Conservation (phyloP, 2,888 invertebrate species). For the Blomia tropicalis region DNA sequence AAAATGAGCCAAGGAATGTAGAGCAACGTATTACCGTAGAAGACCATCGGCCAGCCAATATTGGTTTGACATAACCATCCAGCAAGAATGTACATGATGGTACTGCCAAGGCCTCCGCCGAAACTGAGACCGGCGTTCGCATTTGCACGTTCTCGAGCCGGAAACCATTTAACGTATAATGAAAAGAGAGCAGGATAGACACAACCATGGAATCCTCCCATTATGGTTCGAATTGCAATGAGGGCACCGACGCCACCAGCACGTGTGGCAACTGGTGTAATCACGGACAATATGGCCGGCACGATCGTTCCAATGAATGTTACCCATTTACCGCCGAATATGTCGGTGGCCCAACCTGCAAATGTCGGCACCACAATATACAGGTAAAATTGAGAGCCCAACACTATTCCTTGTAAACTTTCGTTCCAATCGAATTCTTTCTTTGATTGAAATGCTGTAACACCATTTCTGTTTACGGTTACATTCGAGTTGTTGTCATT, state of each 20-base stretch:
- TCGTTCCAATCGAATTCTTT: conserved; percentile 13
- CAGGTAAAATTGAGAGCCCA: conserved; percentile 1
- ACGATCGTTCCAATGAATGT: conserved; percentile 1
- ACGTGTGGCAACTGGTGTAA: neutral
- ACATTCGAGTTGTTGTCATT: no score
- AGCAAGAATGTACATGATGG: neutral
- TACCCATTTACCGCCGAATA: conserved; percentile 1
- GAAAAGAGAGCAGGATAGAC: conserved; percentile 1
- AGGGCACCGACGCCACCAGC: neutral
- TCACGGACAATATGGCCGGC: neutral
- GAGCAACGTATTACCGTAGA: neutral
- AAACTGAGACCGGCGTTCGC: conserved; percentile 7
- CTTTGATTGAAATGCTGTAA: neutral
- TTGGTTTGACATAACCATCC: neutral
- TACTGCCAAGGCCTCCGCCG: neutral
- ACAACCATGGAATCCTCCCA: neutral
- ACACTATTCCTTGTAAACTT: conserved; percentile 5
- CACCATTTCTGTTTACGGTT: neutral
- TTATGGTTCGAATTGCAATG: neutral
- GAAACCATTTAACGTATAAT: conserved; percentile 4
- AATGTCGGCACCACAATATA: conserved; percentile 8
- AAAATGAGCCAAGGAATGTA: conserved; percentile 3
- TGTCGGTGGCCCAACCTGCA: neutral
- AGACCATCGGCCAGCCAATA: conserved; percentile 12
- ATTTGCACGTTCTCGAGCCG: neutral